A percentile compares a stretch with the other conserved stretches of the same genome.
phyloP scores from a whole-genome alignment of 2,888 invertebrate species.

The Macrosoma leucophasiata region DNA sequence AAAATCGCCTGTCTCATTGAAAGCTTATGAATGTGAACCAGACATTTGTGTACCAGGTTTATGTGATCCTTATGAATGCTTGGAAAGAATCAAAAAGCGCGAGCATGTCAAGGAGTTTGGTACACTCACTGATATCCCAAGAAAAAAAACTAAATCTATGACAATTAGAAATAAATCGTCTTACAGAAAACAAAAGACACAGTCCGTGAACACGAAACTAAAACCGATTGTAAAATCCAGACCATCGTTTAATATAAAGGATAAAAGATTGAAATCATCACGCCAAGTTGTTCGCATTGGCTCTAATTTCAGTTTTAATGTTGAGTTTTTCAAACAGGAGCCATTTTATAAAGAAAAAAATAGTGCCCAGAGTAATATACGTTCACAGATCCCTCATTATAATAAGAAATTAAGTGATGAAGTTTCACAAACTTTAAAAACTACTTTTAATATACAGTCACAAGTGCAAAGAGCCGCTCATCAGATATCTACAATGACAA shows the following conservation, averaged over 20 bases:
- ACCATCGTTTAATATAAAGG: not conserved
- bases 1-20: too few species aligned
- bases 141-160: slow-evolving; percentile 5
- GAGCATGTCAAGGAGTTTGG: slow-evolving; percentile 16
- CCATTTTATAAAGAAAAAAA: slow-evolving; percentile 7
- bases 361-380: not conserved
- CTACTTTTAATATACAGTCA: not conserved
- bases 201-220: slow-evolving; percentile 10
- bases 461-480: not conserved
- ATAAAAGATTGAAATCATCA: not conserved
- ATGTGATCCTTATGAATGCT: slow-evolving; percentile 33
- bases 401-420: not conserved
- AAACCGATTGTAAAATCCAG: slow-evolving; percentile 9
- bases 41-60: slow-evolving; percentile 31
- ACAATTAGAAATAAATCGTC: slow-evolving; percentile 28
- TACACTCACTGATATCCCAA: not conserved
- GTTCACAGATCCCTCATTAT: slow-evolving; percentile 1
- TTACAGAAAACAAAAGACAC: slow-evolving; percentile 23
- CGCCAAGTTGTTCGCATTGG: slow-evolving; percentile 30
- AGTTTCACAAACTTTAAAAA: not conserved
- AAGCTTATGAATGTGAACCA: slow-evolving; percentile 36
- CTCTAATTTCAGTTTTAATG: slow-evolving; percentile 34
- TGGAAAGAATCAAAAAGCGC: slow-evolving; percentile 34
- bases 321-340: slow-evolving; percentile 33
- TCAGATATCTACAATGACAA: slow-evolving; percentile 1